Evolutionary conservation across 2,797 vertebrate species (phyloP), one percentile per base, ranked within the genome.

Genomic region (Varecia variegata): DNA sequence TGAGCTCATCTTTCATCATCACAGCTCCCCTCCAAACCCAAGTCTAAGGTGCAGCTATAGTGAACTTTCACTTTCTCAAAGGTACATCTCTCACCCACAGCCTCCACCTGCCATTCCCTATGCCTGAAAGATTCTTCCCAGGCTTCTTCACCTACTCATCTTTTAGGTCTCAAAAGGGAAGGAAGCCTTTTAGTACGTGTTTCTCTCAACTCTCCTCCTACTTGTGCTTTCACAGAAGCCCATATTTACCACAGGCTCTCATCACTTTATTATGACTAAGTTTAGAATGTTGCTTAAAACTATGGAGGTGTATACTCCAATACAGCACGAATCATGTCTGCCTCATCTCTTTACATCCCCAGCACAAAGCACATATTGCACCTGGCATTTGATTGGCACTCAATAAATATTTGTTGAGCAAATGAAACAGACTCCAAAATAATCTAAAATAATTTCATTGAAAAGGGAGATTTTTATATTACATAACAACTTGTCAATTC

Each of bases 351-450:
- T 74, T 73, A 14, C 65, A 89, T 50, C 14, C 52, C n/a, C 27
- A 50, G 11, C 27, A 68, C 50, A 70, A 95, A 88, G 11, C 62
- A 91, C n/a, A 91, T 38, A 76, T 1, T 56, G 21, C 1, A 1
- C 47, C 35, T 50, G 32, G 7, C 21, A 91, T 58, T 7, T 58
- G 18, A 70, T 25, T 8, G 38, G 45, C 30, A 74, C 73, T 93
- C 32, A 70, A 68, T 43, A 86, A 71, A 83, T 58, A 91, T 21
- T 35, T 80, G 50, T 11, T 90, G 32, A 90, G 94, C 88, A 18
- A 95, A 52, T 68, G 68, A 94, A 96, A 90, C 8, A 90, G 71
- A 88, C 32, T 60, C 68, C 40, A 81, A 96, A 88, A 68, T 88
- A 86, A 76, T 45, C 35, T 68, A 76, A 94, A 94, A 71, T 80